Conservation (phyloP, 2,797 vertebrate genomes). For the Graptemys geographica region DNA sequence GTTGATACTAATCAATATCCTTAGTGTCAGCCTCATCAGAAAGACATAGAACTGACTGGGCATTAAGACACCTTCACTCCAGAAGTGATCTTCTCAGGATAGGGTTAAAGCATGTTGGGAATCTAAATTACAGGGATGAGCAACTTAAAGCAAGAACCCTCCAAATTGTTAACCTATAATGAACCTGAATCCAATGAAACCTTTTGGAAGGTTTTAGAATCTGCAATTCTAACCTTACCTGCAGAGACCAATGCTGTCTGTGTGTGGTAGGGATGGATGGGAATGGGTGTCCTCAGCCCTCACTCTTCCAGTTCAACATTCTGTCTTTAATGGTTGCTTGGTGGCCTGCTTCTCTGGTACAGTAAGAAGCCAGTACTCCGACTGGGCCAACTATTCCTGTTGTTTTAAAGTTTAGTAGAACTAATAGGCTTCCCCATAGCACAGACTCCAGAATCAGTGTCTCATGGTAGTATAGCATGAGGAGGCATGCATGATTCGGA, state of each 20-base stretch:
- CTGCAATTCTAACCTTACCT: background rate
- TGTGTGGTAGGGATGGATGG: background rate
- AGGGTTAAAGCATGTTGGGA: background rate
- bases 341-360: background rate
- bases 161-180: background rate
- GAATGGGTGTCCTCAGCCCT: background rate
- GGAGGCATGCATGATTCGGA: background rate
- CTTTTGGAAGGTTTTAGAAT: background rate
- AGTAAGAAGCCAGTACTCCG: background rate
- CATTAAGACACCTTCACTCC: background rate
- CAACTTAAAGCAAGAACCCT: background rate
- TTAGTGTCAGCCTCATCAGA: background rate
- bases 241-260: background rate
- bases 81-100: background rate
- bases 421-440: background rate
- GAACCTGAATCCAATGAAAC: background rate
- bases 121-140: background rate
- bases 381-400: background rate
- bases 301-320: background rate
- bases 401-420: background rate
- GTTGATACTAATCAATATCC: accelerated
- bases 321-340: background rate
- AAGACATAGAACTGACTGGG: background rate
- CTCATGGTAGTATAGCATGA: background rate
- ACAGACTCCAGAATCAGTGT: background rate